phyloP scores from a whole-genome alignment of 2,888 invertebrate genomes.

The Brachyptera risi region DNA sequence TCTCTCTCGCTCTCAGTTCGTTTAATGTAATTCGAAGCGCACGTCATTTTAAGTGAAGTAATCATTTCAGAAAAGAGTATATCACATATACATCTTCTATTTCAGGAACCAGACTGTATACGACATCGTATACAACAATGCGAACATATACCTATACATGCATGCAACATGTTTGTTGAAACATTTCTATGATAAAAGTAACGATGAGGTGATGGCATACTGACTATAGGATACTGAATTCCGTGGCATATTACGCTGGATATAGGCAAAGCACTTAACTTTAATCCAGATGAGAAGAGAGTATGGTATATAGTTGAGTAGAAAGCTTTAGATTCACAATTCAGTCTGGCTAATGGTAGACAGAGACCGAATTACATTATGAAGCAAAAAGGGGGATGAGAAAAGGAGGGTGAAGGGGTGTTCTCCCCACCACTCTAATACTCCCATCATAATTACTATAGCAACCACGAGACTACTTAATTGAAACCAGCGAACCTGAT shows the following conservation, averaged over 20 bases:
- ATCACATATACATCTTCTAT: no score
- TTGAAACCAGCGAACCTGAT: conserved; percentile 21
- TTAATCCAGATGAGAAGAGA: conserved; percentile 19
- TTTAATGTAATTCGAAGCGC: no score
- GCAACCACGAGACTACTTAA: conserved; percentile 21
- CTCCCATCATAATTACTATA: conserved; percentile 22
- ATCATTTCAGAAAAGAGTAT: no score
- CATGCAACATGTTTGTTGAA: no score
- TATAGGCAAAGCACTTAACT: conserved; percentile 22
- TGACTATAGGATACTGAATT: neutral
- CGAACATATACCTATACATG: no score
- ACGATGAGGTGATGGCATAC: no score
- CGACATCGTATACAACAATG: no score
- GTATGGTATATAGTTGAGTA: conserved; percentile 15
- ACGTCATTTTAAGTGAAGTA: no score
- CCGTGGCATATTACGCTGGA: conserved; percentile 5
- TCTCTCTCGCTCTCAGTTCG: no score
- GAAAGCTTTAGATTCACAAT: conserved; percentile 32
- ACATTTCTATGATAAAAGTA: neutral
- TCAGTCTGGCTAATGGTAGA: conserved; percentile 31
- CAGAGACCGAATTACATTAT: conserved; percentile 3
- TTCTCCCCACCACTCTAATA: conserved; percentile 13
- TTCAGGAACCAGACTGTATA: no score
- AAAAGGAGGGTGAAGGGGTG: conserved; percentile 3
- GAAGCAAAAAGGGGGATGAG: neutral